Percentiles rank a stretch among this genome's conserved stretches.
These are phyloP conservation scores for Rhopalosiphum padi DNA, from an alignment of 1,140 invertebrate species.

Conservation along the genomic window DNA sequence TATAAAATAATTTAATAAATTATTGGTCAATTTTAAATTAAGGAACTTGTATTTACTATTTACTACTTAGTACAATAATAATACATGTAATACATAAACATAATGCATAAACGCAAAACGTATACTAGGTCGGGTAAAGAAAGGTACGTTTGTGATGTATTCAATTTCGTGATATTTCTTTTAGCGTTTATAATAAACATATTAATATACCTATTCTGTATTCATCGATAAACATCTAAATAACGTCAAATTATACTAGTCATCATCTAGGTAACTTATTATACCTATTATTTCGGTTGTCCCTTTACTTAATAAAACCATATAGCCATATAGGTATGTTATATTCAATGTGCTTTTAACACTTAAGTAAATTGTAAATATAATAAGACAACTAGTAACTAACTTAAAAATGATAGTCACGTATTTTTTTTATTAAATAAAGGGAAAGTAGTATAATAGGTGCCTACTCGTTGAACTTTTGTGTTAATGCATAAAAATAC, in stretches of 20 bases:
- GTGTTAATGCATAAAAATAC: not conserved
- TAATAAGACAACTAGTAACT: not conserved
- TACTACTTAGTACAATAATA: too few species aligned
- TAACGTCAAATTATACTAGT: too few species aligned
- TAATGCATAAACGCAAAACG: too few species aligned
- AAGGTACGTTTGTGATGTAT: too few species aligned
- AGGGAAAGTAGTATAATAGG: not conserved
- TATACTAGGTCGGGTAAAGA: too few species aligned
- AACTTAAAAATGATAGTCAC: constrained; percentile 7
- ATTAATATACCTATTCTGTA: too few species aligned
- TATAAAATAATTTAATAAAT: not conserved
- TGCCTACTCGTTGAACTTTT: not conserved
- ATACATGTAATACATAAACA: too few species aligned
- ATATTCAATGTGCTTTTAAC: not conserved
- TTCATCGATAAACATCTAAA: too few species aligned
- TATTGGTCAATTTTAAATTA: not conserved
- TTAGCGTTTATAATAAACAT: too few species aligned
- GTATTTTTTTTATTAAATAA: constrained; percentile 4
- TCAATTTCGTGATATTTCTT: too few species aligned
- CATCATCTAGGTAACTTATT: not conserved
- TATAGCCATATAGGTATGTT: not conserved
- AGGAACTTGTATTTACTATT: too few species aligned
- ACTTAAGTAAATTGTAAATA: not conserved
- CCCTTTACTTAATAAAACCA: not conserved
- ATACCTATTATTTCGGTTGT: not conserved